These are phyloP conservation scores for Thera obeliscata DNA, from an alignment of 2,888 invertebrate species.

Conservation along the genomic window DNA sequence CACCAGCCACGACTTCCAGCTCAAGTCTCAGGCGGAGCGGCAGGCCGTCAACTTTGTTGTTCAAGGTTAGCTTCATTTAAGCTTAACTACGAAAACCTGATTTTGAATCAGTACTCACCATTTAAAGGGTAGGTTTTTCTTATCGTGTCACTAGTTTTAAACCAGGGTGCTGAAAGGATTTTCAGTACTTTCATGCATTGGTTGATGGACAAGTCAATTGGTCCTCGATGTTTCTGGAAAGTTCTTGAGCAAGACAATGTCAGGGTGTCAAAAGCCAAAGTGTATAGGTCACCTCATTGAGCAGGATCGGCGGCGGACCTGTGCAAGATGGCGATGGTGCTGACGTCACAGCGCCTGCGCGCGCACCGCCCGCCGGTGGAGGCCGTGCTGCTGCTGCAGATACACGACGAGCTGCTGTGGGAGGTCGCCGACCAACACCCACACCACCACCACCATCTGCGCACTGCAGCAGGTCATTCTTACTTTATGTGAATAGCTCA, in stretches of 20 bases:
- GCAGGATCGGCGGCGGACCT: conserved; percentile 80
- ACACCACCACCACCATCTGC: conserved; percentile 31
- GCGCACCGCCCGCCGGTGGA: conserved; percentile 37
- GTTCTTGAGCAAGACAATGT: not conserved
- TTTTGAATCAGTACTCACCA: no score
- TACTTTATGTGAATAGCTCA: no score
- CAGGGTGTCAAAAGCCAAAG: not conserved
- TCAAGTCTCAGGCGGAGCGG: conserved; percentile 65
- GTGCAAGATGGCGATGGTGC: conserved; percentile 78
- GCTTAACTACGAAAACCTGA: no score
- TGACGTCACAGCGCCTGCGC: conserved; percentile 48
- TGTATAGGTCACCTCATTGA: not conserved
- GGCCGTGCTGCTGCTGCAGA: conserved; percentile 71
- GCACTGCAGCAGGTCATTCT: conserved; percentile 54
- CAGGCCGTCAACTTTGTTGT: conserved; percentile 80
- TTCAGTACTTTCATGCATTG: no score
- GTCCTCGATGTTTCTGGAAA: not conserved
- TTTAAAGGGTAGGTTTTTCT: no score
- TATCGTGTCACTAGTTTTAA: no score
- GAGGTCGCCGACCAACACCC: conserved; percentile 56
- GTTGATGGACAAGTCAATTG: not conserved
- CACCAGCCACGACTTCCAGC: conserved; percentile 49
- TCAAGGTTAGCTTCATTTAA: conserved; percentile 66
- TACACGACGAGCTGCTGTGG: conserved; percentile 83
- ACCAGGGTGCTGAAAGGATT: no score